Base-by-base conservation (phyloP, 2,113 vertebrate species). In the Paedocypris sp. region DNA sequence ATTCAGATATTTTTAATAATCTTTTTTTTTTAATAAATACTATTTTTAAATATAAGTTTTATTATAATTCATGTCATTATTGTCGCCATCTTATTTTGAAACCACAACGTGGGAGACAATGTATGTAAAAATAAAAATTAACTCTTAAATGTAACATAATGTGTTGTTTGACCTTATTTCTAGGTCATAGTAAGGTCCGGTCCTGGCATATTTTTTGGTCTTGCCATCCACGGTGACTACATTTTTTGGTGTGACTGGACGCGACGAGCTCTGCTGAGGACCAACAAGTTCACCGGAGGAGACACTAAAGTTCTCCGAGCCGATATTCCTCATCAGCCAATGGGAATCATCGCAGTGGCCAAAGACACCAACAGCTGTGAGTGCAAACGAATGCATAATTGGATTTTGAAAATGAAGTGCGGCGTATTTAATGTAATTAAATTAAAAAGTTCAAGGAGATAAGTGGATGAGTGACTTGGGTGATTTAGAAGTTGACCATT, bases 211-310 rank as follows among this genome's bases (percentile, higher is more conserved):
- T 96, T 97, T 72, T 94, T 94, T 2, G 95, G 94, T 36, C 80
- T 98, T 51, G 91, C 93, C 58, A 87, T 97, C 66, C 90, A 97
- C 49, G 87, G 85, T n/a, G 89, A 92, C 70, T 98, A 92, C 65
- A 91, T 98, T 69, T 98, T 97, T 80, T 98, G 95, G 95, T 95
- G 94, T 4, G 94, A 97, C 53, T 97, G 93, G 81, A 86, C 92
- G 33, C 89, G 88, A 59, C 85, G 93, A 79, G 88, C 94, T 47
- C 90, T 98, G 68, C 82, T 98, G 41, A 86, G 95, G 6, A 89
- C 92, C 58, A 93, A 92, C 77, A 98, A 98, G 67, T 97, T 92
- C 68, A 97, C 93, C 0, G 94, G 95, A 29, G 89, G 88, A 10
- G 93, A 98, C 43, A 92, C 90, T 47, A 93, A 94, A 68, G 79